Conservation (phyloP, 2,797 vertebrate species). For the Mareca penelope region DNA sequence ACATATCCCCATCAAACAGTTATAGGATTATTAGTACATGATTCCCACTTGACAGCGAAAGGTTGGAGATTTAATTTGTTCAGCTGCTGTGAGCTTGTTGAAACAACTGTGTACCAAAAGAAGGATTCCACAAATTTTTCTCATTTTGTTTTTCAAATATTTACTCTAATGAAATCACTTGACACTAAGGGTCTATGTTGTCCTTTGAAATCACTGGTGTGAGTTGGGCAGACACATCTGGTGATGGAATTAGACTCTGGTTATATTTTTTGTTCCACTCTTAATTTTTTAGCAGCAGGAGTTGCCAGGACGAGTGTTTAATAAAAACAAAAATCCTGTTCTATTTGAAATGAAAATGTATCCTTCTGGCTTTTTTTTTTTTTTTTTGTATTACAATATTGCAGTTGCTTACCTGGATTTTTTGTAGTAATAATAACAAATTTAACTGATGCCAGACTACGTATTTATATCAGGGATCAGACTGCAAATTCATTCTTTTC, state of each 20-base stretch:
- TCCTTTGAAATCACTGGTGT: constrained; percentile 22
- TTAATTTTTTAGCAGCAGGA: background rate
- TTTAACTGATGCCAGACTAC: constrained; percentile 73
- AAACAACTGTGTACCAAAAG: constrained; percentile 40
- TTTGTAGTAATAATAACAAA: constrained; percentile 64
- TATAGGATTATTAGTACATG: constrained; percentile 47
- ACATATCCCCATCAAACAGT: constrained; percentile 10
- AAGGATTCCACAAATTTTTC: constrained; percentile 43
- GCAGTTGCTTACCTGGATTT: constrained; percentile 61
- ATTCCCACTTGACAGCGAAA: constrained; percentile 47
- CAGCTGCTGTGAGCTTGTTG: constrained; percentile 35
- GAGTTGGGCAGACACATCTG: constrained; percentile 10
- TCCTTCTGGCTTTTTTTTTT: constrained; percentile 5
- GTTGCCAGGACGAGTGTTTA: background rate
- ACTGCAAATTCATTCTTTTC: constrained; percentile 78
- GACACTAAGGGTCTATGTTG: constrained; percentile 12
- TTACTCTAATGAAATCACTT: constrained; percentile 64
- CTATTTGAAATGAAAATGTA: constrained; percentile 42
- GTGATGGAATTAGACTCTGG: background rate
- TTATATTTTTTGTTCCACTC: background rate
- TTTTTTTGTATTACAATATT: constrained; percentile 40
- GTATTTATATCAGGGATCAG: constrained; percentile 79
- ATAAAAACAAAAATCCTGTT: background rate
- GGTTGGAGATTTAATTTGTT: constrained; percentile 63
- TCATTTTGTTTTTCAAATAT: constrained; percentile 69